Evolutionary conservation across 2,797 vertebrate species (phyloP).

Genomic region (Serranus cabrilla): DNA sequence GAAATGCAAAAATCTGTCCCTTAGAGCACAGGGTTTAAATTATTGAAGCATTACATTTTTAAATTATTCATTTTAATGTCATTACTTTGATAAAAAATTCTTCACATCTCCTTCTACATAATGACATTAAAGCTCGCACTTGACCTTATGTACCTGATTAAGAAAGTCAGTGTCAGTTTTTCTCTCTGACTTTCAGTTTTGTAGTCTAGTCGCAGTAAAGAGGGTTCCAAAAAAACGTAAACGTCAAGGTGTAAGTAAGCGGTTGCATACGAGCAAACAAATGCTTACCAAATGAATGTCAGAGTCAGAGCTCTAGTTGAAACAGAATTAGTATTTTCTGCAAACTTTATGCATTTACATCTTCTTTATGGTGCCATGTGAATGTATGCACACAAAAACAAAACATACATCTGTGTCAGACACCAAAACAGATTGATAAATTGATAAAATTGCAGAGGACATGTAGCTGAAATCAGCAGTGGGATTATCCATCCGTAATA

Average conservation of each 20-base stretch:
- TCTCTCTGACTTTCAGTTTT: constrained; percentile 16
- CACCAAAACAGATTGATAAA: neutral
- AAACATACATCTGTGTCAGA: too few relatives aligned
- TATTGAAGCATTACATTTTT: constrained; percentile 65
- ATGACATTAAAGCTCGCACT: constrained; percentile 44
- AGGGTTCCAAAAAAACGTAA: neutral
- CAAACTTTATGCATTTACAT: too few relatives aligned
- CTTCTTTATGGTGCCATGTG: too few relatives aligned
- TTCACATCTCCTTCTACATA: constrained; percentile 43
- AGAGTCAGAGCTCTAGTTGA: neutral
- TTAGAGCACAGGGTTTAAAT: constrained; percentile 46
- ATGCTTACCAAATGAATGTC: neutral
- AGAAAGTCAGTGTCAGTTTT: constrained; percentile 9
- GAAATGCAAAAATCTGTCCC: constrained; percentile 50
- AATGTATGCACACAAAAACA: too few relatives aligned
- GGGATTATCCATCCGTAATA: constrained; percentile 11
- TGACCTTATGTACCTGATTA: constrained; percentile 8
- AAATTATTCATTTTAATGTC: constrained; percentile 70
- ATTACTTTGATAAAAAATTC: constrained; percentile 60
- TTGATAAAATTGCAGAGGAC: neutral
- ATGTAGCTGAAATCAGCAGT: neutral
- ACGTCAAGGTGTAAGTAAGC: neutral
- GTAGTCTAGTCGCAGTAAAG: constrained; percentile 18
- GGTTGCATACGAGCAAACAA: neutral
- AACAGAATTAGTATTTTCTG: neutral